These are phyloP conservation scores for Chaetogeoica ovagalla DNA, from an alignment of 2,888 invertebrate genomes.

Conservation along the genomic window DNA sequence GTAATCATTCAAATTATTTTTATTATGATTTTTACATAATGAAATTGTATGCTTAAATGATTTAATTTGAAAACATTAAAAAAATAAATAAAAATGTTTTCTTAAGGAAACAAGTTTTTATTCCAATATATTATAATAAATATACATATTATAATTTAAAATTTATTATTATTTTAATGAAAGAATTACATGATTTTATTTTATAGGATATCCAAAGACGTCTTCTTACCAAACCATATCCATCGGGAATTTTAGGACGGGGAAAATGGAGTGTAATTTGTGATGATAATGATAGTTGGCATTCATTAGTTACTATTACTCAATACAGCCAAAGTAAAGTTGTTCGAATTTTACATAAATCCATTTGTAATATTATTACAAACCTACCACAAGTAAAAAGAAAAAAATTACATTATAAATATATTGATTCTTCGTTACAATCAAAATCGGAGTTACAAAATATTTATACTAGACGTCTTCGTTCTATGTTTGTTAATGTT, in stretches of 20 bases:
- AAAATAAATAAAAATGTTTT: too few relatives aligned
- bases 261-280: slow-evolving; percentile 39
- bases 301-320: slow-evolving; percentile 13
- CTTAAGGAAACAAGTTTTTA: too few relatives aligned
- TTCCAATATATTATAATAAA: background rate
- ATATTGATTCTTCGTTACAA: background rate
- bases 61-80: background rate
- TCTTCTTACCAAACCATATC: background rate
- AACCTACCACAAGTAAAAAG: slow-evolving; percentile 5
- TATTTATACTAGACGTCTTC: slow-evolving; percentile 3
- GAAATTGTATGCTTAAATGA: background rate
- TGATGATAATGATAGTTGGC: slow-evolving; percentile 25
- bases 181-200: background rate
- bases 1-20: background rate
- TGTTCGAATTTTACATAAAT: slow-evolving; percentile 13
- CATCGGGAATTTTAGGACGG: background rate
- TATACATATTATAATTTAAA: background rate
- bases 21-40: background rate
- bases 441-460: background rate
- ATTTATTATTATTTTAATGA: background rate
- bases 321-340: slow-evolving; percentile 15
- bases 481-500: background rate
- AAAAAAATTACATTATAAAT: background rate
- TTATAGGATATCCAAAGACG: background rate
- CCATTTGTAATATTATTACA: slow-evolving; percentile 25